Conservation (phyloP, 2,113 vertebrate genomes). For the Tonatia bakeri region DNA sequence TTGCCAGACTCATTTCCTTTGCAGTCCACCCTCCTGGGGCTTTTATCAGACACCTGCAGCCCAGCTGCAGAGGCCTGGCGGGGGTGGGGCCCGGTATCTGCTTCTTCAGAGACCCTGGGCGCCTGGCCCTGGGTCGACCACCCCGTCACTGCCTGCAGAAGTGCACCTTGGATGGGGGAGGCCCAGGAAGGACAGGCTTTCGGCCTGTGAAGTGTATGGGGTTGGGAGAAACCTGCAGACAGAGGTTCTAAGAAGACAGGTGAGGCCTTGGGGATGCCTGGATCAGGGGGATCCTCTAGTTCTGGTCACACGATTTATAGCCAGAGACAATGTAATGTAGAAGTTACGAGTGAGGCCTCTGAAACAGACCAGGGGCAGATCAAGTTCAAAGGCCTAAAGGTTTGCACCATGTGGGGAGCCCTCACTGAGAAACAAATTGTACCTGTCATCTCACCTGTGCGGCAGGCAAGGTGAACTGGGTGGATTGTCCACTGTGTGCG, state of each 20-base stretch:
- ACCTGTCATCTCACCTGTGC: neutral
- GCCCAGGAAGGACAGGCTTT: too few relatives aligned
- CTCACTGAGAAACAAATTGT: neutral
- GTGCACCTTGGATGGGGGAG: neutral
- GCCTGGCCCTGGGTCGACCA: neutral
- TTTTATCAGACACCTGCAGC: neutral
- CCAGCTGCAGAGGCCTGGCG: neutral
- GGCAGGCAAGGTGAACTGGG: accelerated
- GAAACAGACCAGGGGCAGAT: neutral
- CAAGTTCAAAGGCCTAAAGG: neutral
- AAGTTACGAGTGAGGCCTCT: neutral
- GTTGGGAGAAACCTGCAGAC: too few relatives aligned
- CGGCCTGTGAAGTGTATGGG: neutral
- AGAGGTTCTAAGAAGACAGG: neutral
- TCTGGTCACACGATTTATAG: neutral
- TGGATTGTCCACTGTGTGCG: too few relatives aligned
- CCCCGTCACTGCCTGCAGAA: neutral
- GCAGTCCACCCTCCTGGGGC: neutral
- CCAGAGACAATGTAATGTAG: neutral
- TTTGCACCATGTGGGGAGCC: neutral
- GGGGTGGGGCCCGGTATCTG: neutral
- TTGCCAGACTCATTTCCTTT: neutral
- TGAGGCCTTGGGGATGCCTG: neutral
- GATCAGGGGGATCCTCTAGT: neutral
- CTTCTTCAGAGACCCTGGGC: neutral